Percentiles rank a stretch among this genome's conserved stretches.
These are phyloP conservation scores for Lagopus muta DNA, from an alignment of 2,113 vertebrate species.

Conservation along the genomic window DNA sequence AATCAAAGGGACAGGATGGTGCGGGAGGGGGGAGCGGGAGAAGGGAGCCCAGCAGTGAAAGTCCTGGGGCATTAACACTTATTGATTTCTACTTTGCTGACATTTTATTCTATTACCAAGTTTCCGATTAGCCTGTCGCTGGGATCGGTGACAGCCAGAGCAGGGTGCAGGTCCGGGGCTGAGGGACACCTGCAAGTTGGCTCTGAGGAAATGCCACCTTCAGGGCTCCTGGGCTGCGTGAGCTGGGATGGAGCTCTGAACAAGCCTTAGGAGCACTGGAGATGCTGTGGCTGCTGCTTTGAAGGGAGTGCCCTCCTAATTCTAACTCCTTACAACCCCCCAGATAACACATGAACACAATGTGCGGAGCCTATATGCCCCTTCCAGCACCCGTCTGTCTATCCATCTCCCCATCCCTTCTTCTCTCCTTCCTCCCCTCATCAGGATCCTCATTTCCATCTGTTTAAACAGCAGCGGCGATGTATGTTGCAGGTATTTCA, in stretches of 20 bases:
- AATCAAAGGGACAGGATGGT: conserved; percentile 72
- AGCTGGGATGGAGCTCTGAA: neutral
- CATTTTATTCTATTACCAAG: conserved; percentile 78
- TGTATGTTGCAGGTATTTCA: conserved; percentile 75
- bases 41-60: conserved; percentile 71
- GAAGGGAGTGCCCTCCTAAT: neutral
- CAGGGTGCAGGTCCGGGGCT: neutral
- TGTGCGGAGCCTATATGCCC: neutral
- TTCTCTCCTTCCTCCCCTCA: neutral
- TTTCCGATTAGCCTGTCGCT: conserved; percentile 74
- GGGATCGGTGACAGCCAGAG: neutral
- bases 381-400: neutral
- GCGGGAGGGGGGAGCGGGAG: conserved; percentile 7
- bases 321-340: neutral
- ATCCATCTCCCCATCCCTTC: neutral
- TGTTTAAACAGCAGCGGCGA: conserved; percentile 72
- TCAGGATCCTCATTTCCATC: conserved; percentile 73
- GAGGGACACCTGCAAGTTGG: accelerated
- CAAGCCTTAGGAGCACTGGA: neutral
- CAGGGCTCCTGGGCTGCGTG: neutral
- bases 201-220: neutral
- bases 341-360: neutral
- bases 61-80: conserved; percentile 69
- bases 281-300: neutral
- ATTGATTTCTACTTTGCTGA: conserved; percentile 76